phyloP scores from a whole-genome alignment of 1,140 invertebrate genomes.

The Zaprionus ornatus region DNA sequence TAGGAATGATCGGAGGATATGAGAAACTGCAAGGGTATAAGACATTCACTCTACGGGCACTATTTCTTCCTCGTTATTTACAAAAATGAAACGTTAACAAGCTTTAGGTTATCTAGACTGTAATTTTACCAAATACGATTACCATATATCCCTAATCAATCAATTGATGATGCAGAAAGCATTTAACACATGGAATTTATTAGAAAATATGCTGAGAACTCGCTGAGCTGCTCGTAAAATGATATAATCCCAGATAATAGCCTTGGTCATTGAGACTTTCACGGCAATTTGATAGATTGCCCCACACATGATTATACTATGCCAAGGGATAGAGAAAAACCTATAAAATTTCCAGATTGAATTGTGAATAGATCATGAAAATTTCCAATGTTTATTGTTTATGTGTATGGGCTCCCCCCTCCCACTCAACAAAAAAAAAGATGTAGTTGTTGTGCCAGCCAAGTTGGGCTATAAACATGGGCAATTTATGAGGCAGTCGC shows the following conservation, averaged over 20 bases:
- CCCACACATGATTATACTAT: background rate
- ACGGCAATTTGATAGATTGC: constrained; percentile 6
- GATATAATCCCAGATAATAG: background rate
- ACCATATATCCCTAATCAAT: background rate
- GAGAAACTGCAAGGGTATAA: too few species aligned
- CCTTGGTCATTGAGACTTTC: background rate
- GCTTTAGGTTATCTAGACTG: background rate
- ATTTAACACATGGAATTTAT: background rate
- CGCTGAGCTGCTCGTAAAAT: background rate
- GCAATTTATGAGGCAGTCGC: constrained; percentile 49
- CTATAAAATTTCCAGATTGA: constrained; percentile 24
- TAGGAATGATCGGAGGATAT: too few species aligned
- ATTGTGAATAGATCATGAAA: constrained; percentile 15
- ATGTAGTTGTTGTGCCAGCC: constrained; percentile 20
- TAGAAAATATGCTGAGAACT: background rate
- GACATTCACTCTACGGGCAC: too few species aligned
- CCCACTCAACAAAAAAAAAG: constrained; percentile 8
- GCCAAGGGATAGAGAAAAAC: background rate
- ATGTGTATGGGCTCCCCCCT: background rate
- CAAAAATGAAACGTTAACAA: background rate
- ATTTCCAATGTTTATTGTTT: constrained; percentile 21
- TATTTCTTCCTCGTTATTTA: too few species aligned
- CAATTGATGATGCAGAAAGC: background rate
- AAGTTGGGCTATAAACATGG: constrained; percentile 31
- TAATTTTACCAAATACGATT: background rate